These are phyloP conservation scores for Hiodon tergisus DNA, from an alignment of 2,113 vertebrate species.

Conservation along the genomic window DNA sequence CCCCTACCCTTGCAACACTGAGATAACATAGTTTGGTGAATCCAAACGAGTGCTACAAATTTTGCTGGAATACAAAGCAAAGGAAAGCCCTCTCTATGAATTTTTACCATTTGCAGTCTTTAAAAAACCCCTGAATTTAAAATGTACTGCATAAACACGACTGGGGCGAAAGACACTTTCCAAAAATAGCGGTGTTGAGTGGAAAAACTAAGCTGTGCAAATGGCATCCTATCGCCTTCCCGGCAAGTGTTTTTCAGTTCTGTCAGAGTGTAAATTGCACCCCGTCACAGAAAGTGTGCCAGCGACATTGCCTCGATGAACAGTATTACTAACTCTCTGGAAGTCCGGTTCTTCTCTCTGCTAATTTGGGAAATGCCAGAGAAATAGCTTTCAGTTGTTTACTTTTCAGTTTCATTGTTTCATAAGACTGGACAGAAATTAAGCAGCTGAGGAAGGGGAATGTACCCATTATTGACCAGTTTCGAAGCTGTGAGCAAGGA, in stretches of 20 bases:
- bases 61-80: background rate
- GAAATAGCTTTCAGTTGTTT: background rate
- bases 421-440: background rate
- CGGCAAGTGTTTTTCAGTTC: slow-evolving; percentile 13
- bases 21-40: background rate
- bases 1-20: too few species aligned
- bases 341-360: background rate
- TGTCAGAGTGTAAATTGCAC: slow-evolving; percentile 14
- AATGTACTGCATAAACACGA: slow-evolving; percentile 7
- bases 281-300: slow-evolving; percentile 7
- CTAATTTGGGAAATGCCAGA: background rate
- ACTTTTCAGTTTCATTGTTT: background rate
- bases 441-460: too few species aligned
- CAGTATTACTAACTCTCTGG: background rate
- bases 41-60: background rate
- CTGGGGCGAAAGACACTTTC: slow-evolving; percentile 5
- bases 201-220: slow-evolving; percentile 13
- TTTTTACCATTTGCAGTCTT: background rate
- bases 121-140: background rate
- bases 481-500: too few species aligned
- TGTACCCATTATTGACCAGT: too few species aligned
- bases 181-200: slow-evolving; percentile 13
- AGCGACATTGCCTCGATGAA: background rate
- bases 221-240: slow-evolving; percentile 3
- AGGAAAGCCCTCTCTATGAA: too few species aligned